Evolutionary conservation across 2,888 invertebrate species (phyloP), one percentile per base, ranked within the genome.

Genomic region (Nomada ruficornis): DNA sequence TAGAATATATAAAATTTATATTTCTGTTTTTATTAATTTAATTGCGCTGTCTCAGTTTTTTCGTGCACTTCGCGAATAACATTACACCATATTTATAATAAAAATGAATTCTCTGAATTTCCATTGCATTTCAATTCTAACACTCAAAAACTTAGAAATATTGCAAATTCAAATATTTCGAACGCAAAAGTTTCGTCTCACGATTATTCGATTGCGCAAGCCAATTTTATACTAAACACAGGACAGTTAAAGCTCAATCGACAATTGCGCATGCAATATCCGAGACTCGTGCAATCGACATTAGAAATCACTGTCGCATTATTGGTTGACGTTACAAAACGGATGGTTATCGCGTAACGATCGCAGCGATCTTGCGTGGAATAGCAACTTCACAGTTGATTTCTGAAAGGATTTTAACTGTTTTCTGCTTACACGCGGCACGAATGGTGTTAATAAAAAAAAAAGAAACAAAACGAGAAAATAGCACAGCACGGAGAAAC

Each of bases 301-400:
- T 75, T 29, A 10, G 23, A 70, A 70, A 63, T 62, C 44, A 23
- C 20, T 13, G 20, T 23, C 2, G 44, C 20, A 47, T 73, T 18
- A 60, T 62, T 36, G 52, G n/a, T 57, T 7, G 52, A 59, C 42
- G 13, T 50, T 59, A 36, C 64, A 77, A 65, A 67, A 67, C 20
- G 10, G 18, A 23, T 29, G 15, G 44, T 52, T 52, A 44, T 73
- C 73, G 26, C 50, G 52, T 47, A 77, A 73, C 36, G 9, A 50
- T 54, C 29, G 23, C 47, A 7, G 9, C 44, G 44, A n/a, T 73
- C 47, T 47, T 52, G 2, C 15, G 50, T n/a, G 65, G 13, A 74
- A 20, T 13, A 54, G 44, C 36, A 47, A 67, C 47, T 47, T 62
- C 15, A 67, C 65, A 60, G n/a, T 42, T 57, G 23, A 73, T 65